Conservation (phyloP, 2,888 invertebrate genomes). For the Hirudinaria manillensis region DNA sequence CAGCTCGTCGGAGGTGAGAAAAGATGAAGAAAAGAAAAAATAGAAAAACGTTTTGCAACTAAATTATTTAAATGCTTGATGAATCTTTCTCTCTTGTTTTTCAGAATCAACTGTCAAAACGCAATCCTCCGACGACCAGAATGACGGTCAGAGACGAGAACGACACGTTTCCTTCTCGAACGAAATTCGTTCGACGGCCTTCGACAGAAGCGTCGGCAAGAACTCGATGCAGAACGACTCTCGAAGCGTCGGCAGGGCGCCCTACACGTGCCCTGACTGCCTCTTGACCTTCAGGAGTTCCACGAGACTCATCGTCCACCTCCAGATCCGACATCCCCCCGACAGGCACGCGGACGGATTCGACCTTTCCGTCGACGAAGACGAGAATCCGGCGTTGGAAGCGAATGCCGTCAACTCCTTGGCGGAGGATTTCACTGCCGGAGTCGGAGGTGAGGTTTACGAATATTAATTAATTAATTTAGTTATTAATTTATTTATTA, state of each 20-base stretch:
- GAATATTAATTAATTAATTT: neutral
- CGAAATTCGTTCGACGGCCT: neutral
- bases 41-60: neutral
- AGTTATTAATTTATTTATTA: neutral
- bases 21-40: neutral
- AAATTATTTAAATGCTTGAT: too few species aligned
- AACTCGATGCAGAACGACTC: too few species aligned
- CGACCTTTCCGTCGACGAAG: too few species aligned
- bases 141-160: neutral
- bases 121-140: neutral
- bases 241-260: neutral
- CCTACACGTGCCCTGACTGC: constrained; percentile 5
- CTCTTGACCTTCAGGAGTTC: constrained; percentile 13
- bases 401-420: too few species aligned
- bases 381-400: neutral
- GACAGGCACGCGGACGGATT: neutral
- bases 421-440: neutral
- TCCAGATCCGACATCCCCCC: neutral
- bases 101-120: too few species aligned
- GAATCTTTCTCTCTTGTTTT: too few species aligned
- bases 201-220: neutral
- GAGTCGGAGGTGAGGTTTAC: neutral
- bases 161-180: neutral
- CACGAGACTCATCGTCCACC: neutral
- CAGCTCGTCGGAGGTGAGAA: neutral